phyloP scores from a whole-genome alignment of 2,797 vertebrate species.

The Acridotheres tristis region DNA sequence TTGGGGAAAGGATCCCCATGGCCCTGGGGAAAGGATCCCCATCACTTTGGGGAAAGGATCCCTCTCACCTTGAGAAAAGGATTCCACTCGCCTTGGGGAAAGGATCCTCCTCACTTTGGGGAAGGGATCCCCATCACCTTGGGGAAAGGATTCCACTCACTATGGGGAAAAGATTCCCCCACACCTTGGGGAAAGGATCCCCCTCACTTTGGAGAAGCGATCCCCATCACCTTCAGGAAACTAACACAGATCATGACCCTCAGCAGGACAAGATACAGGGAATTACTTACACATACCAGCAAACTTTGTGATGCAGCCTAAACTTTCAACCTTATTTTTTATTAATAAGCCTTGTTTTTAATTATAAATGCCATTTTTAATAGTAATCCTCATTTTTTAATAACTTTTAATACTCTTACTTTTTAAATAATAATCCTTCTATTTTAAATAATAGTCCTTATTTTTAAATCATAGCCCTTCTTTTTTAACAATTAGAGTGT shows the following conservation, averaged over 20 bases:
- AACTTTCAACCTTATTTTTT: neutral
- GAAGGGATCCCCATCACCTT: accelerated
- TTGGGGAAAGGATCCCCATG: no score
- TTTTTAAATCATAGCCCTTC: neutral
- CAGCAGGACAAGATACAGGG: neutral
- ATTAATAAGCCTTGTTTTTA: neutral
- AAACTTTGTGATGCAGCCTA: no score
- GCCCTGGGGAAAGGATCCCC: no score
- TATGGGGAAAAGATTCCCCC: neutral
- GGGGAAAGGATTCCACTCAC: no score
- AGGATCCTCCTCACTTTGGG: accelerated
- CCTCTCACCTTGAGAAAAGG: no score
- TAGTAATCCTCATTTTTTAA: neutral
- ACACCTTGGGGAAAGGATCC: no score
- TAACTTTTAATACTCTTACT: no score
- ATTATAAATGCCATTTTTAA: accelerated
- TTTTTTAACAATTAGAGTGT: neutral
- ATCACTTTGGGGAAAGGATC: no score
- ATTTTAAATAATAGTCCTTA: neutral
- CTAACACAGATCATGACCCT: accelerated
- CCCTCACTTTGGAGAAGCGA: no score
- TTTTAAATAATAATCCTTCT: neutral
- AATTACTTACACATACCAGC: neutral
- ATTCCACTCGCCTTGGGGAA: no score
- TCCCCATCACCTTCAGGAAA: neutral